These are phyloP conservation scores for Andrena fulva DNA, from an alignment of 2,888 invertebrate species.

Conservation along the genomic window DNA sequence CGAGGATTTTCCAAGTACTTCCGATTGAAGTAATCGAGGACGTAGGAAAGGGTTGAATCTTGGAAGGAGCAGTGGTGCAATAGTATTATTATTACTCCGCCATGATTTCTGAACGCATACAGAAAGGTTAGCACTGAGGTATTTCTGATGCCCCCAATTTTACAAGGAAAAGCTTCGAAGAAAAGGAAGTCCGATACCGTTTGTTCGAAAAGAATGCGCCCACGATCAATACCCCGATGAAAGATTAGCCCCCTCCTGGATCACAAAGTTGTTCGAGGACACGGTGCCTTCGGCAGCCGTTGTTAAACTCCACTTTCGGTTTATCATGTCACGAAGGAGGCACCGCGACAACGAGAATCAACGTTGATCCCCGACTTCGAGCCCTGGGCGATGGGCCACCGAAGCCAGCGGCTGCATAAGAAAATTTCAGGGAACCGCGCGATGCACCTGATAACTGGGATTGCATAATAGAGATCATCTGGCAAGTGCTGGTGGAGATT, in stretches of 20 bases:
- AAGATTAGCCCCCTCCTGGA: slow-evolving; percentile 23
- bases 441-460: slow-evolving; percentile 43
- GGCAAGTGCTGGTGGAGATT: slow-evolving; percentile 9
- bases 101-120: too few species aligned
- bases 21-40: too few species aligned
- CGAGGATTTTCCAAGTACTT: too few species aligned
- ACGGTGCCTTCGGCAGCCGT: slow-evolving; percentile 1
- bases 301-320: slow-evolving; percentile 33
- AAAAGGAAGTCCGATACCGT: background rate
- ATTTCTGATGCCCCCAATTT: too few species aligned
- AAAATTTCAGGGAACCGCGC: slow-evolving; percentile 42
- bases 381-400: slow-evolving; percentile 3
- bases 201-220: background rate
- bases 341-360: slow-evolving; percentile 7
- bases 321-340: slow-evolving; percentile 25
- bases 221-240: slow-evolving; percentile 23
- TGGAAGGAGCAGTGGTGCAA: too few species aligned
- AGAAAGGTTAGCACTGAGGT: too few species aligned
- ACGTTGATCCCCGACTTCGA: slow-evolving; percentile 9
- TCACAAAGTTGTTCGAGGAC: slow-evolving; percentile 3
- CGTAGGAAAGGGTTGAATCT: too few species aligned
- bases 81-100: too few species aligned
- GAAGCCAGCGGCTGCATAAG: slow-evolving; percentile 9
- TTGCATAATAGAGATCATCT: slow-evolving; percentile 41
- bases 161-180: background rate